A percentile compares a stretch with the other conserved stretches of the same genome.
Evolutionary conservation across 2,113 vertebrate genomes (phyloP).

Genomic region (Condylura cristata): DNA sequence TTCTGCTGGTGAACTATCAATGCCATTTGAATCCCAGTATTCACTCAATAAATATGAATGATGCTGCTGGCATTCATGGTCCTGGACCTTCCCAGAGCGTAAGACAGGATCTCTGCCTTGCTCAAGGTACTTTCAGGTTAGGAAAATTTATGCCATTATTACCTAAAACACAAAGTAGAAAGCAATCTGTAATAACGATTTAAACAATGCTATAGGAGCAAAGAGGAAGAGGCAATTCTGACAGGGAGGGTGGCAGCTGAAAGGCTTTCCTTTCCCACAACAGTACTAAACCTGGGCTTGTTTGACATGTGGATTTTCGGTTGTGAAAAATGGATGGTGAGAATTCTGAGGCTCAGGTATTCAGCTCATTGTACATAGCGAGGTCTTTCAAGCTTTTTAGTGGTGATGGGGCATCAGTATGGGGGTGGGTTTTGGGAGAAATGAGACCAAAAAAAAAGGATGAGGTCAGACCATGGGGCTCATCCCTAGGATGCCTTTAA

Average conservation of each 20-base stretch:
- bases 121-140: background rate
- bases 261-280: background rate
- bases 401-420: background rate
- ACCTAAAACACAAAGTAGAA: slow-evolving; percentile 40
- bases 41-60: slow-evolving; percentile 29
- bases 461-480: background rate
- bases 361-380: background rate
- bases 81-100: background rate
- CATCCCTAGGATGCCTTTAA: background rate
- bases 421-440: background rate
- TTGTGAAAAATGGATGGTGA: background rate
- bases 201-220: background rate
- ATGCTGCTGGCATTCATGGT: background rate
- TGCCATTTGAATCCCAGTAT: background rate
- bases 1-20: slow-evolving; percentile 21
- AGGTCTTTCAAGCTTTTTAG: background rate
- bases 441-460: background rate
- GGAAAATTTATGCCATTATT: slow-evolving; percentile 28
- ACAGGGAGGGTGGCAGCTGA: too few relatives aligned
- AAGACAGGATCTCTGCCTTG: background rate
- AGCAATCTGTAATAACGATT: slow-evolving; percentile 24
- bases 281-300: background rate
- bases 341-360: background rate
- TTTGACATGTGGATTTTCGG: background rate
- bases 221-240: background rate